Conservation (phyloP, 2,797 vertebrate genomes). For the Trichosurus vulpecula region DNA sequence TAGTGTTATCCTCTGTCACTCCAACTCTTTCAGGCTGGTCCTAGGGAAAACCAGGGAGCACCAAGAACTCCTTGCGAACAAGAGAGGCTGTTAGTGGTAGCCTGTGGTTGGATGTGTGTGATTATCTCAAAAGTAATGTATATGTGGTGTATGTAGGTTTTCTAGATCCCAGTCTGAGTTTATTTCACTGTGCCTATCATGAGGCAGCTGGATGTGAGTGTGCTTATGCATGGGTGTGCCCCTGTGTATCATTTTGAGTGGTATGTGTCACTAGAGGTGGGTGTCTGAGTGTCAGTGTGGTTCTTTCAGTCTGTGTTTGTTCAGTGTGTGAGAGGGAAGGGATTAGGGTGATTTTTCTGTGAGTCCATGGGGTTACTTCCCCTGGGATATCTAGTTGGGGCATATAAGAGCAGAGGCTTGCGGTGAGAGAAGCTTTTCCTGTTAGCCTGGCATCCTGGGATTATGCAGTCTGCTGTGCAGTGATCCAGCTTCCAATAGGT, state of each 20-base stretch:
- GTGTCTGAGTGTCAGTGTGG: not conserved
- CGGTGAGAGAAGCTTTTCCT: not conserved
- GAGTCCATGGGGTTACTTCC: not conserved
- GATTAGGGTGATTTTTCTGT: not conserved
- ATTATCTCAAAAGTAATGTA: not conserved
- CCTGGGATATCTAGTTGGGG: not conserved
- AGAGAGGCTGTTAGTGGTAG: not conserved
- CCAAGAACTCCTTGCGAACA: not conserved
- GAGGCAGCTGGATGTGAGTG: not conserved
- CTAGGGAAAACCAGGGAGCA: conserved; percentile 1
- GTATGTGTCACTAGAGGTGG: not conserved
- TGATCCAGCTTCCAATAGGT: not conserved
- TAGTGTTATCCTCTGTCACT: not conserved
- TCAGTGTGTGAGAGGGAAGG: not conserved
- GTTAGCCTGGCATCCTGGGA: not conserved
- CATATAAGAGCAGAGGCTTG: conserved; percentile 42
- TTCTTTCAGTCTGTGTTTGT: conserved; percentile 14
- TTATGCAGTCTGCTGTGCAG: not conserved
- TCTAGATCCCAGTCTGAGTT: fast-evolving
- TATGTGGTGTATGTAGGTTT: fast-evolving
- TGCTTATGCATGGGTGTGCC: not conserved
- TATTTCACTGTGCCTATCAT: not conserved
- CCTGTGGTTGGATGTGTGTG: not conserved
- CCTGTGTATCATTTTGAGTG: not conserved
- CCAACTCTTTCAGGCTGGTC: conserved; percentile 37